These are phyloP conservation scores for Bombus pyrosoma DNA, from an alignment of 1,140 invertebrate species.

Conservation along the genomic window DNA sequence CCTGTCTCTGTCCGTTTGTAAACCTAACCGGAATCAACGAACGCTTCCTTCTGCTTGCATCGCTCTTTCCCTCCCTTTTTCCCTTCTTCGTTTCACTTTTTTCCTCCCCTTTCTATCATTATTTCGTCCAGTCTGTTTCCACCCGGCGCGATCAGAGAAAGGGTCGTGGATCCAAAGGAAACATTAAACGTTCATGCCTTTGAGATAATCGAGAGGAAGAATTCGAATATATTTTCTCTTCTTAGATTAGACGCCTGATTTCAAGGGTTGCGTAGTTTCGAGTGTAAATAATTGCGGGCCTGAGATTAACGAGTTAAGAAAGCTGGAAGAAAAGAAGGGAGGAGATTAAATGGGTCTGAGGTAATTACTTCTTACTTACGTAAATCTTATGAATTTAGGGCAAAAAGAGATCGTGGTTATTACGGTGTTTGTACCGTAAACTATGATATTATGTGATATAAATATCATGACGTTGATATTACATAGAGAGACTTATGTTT, in stretches of 20 bases:
- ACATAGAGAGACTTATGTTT: not conserved
- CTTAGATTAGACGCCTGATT: not conserved
- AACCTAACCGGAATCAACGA: conserved; percentile 40
- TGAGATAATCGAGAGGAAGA: not conserved
- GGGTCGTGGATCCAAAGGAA: not conserved
- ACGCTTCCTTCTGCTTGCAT: conserved; percentile 5
- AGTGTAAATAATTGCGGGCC: not conserved
- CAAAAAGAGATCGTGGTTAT: not conserved
- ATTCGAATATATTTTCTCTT: not conserved
- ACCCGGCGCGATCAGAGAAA: not conserved
- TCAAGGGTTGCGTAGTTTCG: not conserved
- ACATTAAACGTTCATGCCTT: not conserved
- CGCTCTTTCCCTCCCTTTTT: not conserved
- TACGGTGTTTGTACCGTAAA: not conserved
- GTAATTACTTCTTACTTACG: not conserved
- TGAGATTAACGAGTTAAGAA: not conserved
- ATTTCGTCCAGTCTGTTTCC: not conserved
- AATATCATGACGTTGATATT: not conserved
- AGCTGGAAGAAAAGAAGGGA: not conserved
- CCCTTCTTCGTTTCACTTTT: not conserved
- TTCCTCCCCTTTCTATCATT: not conserved
- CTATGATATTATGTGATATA: not conserved
- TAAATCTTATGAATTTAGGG: not conserved
- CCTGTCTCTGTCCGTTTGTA: conserved; percentile 48
- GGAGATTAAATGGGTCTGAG: not conserved